Percentiles rank a stretch among this genome's conserved stretches.
Conservation (phyloP, 2,888 invertebrate genomes). For the Hydrotaea diabolus region DNA sequence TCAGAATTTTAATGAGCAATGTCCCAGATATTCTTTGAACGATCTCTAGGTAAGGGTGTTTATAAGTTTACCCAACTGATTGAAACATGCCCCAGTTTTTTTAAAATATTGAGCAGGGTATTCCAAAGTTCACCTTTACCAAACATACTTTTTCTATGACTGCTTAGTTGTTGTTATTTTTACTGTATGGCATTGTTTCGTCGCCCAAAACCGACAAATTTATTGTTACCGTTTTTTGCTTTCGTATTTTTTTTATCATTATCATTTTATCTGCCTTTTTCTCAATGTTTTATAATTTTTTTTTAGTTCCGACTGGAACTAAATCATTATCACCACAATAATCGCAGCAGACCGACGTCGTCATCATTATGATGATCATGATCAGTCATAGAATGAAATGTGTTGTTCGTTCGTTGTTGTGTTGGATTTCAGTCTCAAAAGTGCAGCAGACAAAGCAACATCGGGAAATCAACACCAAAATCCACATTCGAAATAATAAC, state of each 20-base stretch:
- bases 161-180: slow-evolving; percentile 18
- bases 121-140: background rate
- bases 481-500: slow-evolving; percentile 31
- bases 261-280: slow-evolving; percentile 37
- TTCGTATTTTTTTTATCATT: slow-evolving; percentile 36
- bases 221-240: slow-evolving; percentile 15
- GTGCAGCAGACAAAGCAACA: slow-evolving; percentile 61
- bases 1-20: too few species aligned
- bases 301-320: slow-evolving; percentile 66
- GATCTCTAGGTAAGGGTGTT: too few species aligned
- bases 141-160: background rate
- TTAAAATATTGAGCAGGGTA: too few species aligned
- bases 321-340: slow-evolving; percentile 62
- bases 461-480: background rate
- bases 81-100: too few species aligned
- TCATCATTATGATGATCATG: slow-evolving; percentile 41
- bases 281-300: slow-evolving; percentile 18
- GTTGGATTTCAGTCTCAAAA: slow-evolving; percentile 57
- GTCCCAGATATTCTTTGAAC: too few species aligned
- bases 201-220: slow-evolving; percentile 10
- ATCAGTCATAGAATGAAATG: slow-evolving; percentile 58
- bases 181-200: slow-evolving; percentile 1
- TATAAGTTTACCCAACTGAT: too few species aligned
- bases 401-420: slow-evolving; percentile 37
- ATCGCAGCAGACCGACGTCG: slow-evolving; percentile 41